phyloP scores from a whole-genome alignment of 2,888 invertebrate species.

The Frankliniella intonsa region DNA sequence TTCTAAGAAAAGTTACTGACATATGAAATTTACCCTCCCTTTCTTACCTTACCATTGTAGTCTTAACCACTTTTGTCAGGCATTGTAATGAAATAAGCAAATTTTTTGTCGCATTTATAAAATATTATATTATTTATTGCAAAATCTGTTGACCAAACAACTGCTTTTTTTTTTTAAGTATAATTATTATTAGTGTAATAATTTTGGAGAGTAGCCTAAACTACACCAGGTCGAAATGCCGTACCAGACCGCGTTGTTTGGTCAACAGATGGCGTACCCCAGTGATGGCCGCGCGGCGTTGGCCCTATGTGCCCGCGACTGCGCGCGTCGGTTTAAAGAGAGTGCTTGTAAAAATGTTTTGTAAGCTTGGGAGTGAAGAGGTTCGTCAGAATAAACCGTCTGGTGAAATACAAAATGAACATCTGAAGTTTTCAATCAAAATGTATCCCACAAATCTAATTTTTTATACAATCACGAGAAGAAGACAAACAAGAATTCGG shows the following conservation, averaged over 20 bases:
- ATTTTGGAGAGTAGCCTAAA: constrained; percentile 15
- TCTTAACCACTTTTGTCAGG: constrained; percentile 6
- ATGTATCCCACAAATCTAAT: not conserved
- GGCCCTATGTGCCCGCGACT: constrained; percentile 30
- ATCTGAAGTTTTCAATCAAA: not conserved
- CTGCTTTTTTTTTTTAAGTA: not conserved
- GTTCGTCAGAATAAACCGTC: constrained; percentile 69
- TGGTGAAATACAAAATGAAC: constrained; percentile 48
- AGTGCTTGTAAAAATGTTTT: constrained; percentile 53
- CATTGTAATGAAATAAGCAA: not conserved
- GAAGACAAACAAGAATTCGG: not conserved
- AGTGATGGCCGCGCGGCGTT: not conserved
- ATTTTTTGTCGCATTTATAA: constrained; percentile 20
- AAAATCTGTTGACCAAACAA: constrained; percentile 23
- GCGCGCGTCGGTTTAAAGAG: constrained; percentile 37
- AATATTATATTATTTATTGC: constrained; percentile 27
- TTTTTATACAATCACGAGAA: not conserved
- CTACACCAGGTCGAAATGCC: constrained; percentile 22
- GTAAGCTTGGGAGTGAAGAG: constrained; percentile 69
- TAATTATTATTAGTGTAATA: constrained; percentile 25
- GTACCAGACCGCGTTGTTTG: constrained; percentile 24
- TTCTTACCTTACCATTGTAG: constrained; percentile 23
- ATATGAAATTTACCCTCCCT: constrained; percentile 13
- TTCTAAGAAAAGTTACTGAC: constrained; percentile 25
- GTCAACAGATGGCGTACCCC: constrained; percentile 10